Conservation (phyloP, 1,140 invertebrate genomes). For the Solenopsis invicta region DNA sequence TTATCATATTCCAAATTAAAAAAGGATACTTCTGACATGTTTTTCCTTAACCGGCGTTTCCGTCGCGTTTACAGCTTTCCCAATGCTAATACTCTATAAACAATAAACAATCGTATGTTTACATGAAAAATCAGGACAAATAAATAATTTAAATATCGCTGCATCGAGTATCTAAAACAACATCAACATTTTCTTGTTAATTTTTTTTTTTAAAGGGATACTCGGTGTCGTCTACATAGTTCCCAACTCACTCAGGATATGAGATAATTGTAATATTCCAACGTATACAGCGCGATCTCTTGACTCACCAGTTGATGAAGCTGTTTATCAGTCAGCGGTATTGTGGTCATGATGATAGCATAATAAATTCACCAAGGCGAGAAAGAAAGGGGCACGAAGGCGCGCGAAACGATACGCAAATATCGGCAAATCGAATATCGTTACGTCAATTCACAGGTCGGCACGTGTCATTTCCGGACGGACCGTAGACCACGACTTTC, state of each 20-base stretch:
- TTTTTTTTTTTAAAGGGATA: slow-evolving; percentile 28
- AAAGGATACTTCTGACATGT: slow-evolving; percentile 96
- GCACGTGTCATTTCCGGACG: slow-evolving; percentile 63
- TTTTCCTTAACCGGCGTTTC: slow-evolving; percentile 98
- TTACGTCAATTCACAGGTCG: slow-evolving; percentile 66
- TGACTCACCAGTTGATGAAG: slow-evolving; percentile 85
- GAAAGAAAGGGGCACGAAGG: slow-evolving; percentile 63
- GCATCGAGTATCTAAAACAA: background rate
- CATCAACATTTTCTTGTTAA: background rate
- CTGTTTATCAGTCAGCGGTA: slow-evolving; percentile 84
- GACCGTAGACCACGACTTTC: slow-evolving; percentile 60
- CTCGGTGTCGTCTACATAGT: slow-evolving; percentile 24
- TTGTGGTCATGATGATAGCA: slow-evolving; percentile 84
- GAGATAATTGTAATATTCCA: slow-evolving; percentile 1
- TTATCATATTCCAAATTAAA: background rate
- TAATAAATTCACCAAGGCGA: slow-evolving; percentile 74
- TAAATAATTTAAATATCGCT: background rate
- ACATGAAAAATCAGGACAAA: slow-evolving; percentile 3
- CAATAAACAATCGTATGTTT: slow-evolving; percentile 62
- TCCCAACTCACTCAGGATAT: slow-evolving; percentile 2
- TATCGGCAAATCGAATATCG: slow-evolving; percentile 62
- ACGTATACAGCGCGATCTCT: slow-evolving; percentile 48
- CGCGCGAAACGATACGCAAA: background rate
- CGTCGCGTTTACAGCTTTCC: slow-evolving; percentile 95
- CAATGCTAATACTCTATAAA: slow-evolving; percentile 93